phyloP scores from a whole-genome alignment of 1,140 invertebrate genomes.

The Thaumetopoea pityocampa region DNA sequence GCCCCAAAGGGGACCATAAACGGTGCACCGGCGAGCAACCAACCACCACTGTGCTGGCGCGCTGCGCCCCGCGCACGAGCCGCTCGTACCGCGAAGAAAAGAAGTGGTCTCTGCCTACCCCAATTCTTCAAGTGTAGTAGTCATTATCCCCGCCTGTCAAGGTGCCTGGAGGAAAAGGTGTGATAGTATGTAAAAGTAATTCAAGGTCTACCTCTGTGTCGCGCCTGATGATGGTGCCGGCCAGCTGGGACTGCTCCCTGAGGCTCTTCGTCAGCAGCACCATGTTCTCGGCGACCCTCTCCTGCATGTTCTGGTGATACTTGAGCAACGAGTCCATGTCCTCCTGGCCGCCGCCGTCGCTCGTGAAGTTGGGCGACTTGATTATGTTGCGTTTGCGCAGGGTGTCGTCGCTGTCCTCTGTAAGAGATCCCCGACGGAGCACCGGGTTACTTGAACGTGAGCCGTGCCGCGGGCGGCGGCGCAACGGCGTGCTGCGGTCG shows the following conservation, averaged over 20 bases:
- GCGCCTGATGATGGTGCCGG: constrained; percentile 89
- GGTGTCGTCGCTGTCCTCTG: constrained; percentile 61
- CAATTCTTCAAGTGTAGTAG: too few relatives aligned
- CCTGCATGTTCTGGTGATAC: constrained; percentile 91
- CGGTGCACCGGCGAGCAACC: too few relatives aligned
- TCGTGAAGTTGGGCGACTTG: constrained; percentile 62
- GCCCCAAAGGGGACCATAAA: too few relatives aligned
- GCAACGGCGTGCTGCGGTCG: too few relatives aligned
- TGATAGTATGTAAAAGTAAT: constrained; percentile 1
- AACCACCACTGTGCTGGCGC: too few relatives aligned
- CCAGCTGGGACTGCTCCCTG: constrained; percentile 91
- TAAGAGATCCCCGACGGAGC: too few relatives aligned
- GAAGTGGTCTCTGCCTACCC: too few relatives aligned
- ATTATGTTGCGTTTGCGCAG: constrained; percentile 68
- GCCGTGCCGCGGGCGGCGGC: too few relatives aligned
- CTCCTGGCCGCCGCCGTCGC: constrained; percentile 70
- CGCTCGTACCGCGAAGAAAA: too few relatives aligned
- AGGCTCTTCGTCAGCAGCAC: constrained; percentile 89
- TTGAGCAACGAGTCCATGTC: constrained; percentile 89
- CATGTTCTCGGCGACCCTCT: constrained; percentile 96
- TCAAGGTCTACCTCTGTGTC: constrained; percentile 84
- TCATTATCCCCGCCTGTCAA: too few relatives aligned
- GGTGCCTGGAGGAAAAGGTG: neutral
- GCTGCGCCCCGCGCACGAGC: too few relatives aligned
- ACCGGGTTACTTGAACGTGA: too few relatives aligned